Evolutionary conservation across 1,140 invertebrate genomes (phyloP), one percentile per base, ranked within the genome.

Genomic region (Nymphalis io): DNA sequence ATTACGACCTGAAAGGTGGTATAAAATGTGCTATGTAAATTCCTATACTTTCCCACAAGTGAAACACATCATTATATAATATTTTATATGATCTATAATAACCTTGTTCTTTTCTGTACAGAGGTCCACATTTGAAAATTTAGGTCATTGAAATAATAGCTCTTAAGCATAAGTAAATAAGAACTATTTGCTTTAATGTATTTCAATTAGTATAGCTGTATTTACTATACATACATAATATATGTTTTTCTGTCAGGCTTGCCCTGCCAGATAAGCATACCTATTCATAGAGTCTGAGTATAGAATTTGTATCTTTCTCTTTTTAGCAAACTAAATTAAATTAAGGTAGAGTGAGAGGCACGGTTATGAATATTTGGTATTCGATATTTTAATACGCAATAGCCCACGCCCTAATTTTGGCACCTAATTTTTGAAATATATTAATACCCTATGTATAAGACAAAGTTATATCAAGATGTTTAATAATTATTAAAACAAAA

Each of bases 361-460:
- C 13, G 38, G 20, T 23, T 55, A 42, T 64, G 62, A 64, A 59
- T 65, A 40, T 57, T 65, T 65, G 62, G 62, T 55, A 42, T 65
- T 65, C 62, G 39, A 65, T 65, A 65, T 57, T 44, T 55, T 65
- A 42, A 65, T 42, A 57, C 39, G 39, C 15, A 53, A 42, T 23
- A 61, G 66, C 48, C 59, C 55, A 68, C 66, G 66, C 66, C 66
- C 59, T 55, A 27, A 20, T 64, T 70, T 70, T 64, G 51, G 33
- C 18, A 59, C 44, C 21, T 60, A 61, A 10, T 12, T 63, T 68
- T 42, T 23, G 21, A 55, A 23, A 15, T 23, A 44, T 40, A 8
- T 15, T 3, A 42, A 68, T 48, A 46, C 63, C n/a, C 51, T 62
- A 15, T n/a, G 13, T 60, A 20, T 33, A 33, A 33, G 27, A 33